Conservation (phyloP, 2,797 vertebrate species). For the Cirrhinus molitorella region DNA sequence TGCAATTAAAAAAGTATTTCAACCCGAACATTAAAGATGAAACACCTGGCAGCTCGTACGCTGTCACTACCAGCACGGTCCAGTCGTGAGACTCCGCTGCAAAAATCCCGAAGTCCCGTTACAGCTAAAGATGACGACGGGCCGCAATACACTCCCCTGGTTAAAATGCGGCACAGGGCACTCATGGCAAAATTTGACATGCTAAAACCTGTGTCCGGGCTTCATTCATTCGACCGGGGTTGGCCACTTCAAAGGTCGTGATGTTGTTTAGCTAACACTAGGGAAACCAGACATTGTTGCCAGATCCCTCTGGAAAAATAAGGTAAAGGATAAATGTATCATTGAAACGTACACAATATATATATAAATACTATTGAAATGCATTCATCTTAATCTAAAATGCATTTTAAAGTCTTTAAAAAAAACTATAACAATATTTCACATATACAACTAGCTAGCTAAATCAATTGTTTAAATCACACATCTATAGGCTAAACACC, state of each 20-base stretch:
- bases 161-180: conserved; percentile 38
- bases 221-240: conserved; percentile 20
- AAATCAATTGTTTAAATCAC: not conserved
- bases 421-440: not conserved
- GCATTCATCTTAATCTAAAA: not conserved
- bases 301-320: conserved; percentile 3
- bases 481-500: not conserved
- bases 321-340: not conserved
- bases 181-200: conserved; percentile 40
- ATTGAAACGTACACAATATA: not conserved
- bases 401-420: not conserved
- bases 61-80: conserved; percentile 34
- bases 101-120: conserved; percentile 41
- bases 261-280: conserved; percentile 35
- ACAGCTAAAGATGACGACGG: conserved; percentile 16
- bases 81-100: conserved; percentile 44
- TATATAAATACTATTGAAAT: not conserved
- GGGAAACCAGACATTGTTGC: conserved; percentile 27
- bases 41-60: conserved; percentile 44
- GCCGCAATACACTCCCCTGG: not conserved
- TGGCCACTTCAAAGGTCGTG: conserved; percentile 38
- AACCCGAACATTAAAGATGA: conserved; percentile 21
- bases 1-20: not conserved
- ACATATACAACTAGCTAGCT: not conserved
- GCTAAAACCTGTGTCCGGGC: not conserved